Base-by-base conservation (phyloP, 2,888 invertebrate species). In the Drosophila paranaensis region DNA sequence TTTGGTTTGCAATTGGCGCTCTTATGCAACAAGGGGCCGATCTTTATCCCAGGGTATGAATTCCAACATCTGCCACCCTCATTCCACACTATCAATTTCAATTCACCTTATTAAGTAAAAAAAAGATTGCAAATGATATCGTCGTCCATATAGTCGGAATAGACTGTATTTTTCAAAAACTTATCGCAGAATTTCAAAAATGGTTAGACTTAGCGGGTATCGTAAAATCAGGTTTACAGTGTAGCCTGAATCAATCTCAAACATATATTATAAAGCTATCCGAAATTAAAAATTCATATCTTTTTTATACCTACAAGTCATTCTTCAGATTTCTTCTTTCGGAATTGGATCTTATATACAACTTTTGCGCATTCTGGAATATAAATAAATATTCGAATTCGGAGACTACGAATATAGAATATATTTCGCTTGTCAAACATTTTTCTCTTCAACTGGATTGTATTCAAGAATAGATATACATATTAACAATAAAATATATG, bases 1-100 rank as follows among this genome's bases (percentile, higher is more conserved):
- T 99, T 93, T 98, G 98, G 98, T 98, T 98, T 94, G 97, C 97
- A 79, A 97, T 98, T 48, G 98, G 98, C 35, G 98, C 98, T 33
- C 95, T 99, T 88, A 95, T 99, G 94, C 96, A 98, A 90, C 98
- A 98, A 93, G 98, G 97, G 74, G 97, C 97, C 71, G 97, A 97
- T 72, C 94, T 97, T 78, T 97, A 98, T 93, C 98, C 98, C 54
- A 98, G 96, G 96, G 97, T 97, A 90, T 61, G 82, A 20, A 64
- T 56, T 37, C 25, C 25, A 50, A 13, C 25, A 37, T n/a, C 14
- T 45, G 25, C 6, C 40, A 33, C 42, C 16, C 5, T 20, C 11
- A 14, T 5, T 27, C 27, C 14, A 10, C 6, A 16, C 9, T 16
- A 16, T 16, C 16, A 10, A 16, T 42, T 20, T 43, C 6, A 43